phyloP scores from a whole-genome alignment of 35 echinoderm and acorn worm genomes.

The Eucidaris tribuloides region DNA sequence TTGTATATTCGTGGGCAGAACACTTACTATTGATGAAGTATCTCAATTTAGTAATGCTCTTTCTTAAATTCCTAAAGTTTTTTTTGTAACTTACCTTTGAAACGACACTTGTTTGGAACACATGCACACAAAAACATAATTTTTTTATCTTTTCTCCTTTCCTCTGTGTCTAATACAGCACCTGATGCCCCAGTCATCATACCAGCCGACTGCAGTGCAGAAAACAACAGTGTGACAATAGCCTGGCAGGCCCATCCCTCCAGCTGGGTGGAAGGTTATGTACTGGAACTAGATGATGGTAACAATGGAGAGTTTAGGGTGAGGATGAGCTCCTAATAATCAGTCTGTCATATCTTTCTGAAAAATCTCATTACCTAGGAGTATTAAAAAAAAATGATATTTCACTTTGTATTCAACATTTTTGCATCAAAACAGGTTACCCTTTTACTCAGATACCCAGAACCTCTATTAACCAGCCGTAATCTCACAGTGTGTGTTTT shows the following conservation, averaged over 20 bases:
- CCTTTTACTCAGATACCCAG: no score
- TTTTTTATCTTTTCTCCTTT: neutral
- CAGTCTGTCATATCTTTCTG: no score
- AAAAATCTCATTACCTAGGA: no score
- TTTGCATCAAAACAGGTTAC: no score
- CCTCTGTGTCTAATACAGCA: constrained; percentile 31
- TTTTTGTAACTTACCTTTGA: no score
- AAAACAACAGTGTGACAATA: constrained; percentile 97
- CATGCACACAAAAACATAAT: neutral
- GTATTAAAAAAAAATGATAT: no score
- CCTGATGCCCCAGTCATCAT: constrained; percentile 89
- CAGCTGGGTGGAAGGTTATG: constrained; percentile 93
- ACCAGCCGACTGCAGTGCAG: constrained; percentile 90
- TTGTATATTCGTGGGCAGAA: no score
- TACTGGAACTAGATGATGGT: constrained; percentile 95
- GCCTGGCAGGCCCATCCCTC: constrained; percentile 92
- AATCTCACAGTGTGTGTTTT: no score
- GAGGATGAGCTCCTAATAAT: no score
- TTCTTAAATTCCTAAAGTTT: neutral
- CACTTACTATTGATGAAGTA: neutral
- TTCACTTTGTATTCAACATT: no score
- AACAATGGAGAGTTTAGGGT: constrained; percentile 95
- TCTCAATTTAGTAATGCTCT: neutral
- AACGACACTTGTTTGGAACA: no score
- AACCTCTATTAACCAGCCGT: no score